These are phyloP conservation scores for Drosophila malerkotliana DNA, from an alignment of 1,140 invertebrate species.

Conservation along the genomic window DNA sequence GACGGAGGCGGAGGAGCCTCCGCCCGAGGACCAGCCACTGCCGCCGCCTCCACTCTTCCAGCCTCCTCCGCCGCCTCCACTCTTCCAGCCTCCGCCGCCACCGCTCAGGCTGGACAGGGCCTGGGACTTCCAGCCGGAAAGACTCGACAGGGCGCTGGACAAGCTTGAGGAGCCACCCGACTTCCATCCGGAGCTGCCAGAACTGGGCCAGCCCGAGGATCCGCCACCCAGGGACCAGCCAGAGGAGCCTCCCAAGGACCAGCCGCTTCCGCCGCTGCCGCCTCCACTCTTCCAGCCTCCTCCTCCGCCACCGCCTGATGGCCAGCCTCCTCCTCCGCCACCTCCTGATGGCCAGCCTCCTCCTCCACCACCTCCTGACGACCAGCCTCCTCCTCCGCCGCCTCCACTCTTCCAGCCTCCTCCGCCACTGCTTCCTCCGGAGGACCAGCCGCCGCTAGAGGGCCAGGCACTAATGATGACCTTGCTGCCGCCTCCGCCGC, in stretches of 20 bases:
- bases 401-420: slow-evolving; percentile 43
- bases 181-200: slow-evolving; percentile 26
- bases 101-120: slow-evolving; percentile 22
- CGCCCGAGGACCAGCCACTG: neutral
- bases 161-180: slow-evolving; percentile 17
- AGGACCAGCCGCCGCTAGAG: slow-evolving; percentile 7
- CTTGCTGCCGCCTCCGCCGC: slow-evolving; percentile 22
- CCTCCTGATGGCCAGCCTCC: slow-evolving; percentile 35
- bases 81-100: slow-evolving; percentile 7
- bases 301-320: slow-evolving; percentile 21
- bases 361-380: slow-evolving; percentile 29
- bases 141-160: neutral
- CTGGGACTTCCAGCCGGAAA: slow-evolving; percentile 21
- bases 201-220: slow-evolving; percentile 13
- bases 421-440: slow-evolving; percentile 18
- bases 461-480: slow-evolving; percentile 6
- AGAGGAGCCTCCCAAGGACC: neutral
- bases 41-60: neutral
- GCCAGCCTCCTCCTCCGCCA: slow-evolving; percentile 35
- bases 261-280: slow-evolving; percentile 17
- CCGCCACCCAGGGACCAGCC: slow-evolving; percentile 23
- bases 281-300: slow-evolving; percentile 36
- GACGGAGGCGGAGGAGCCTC: neutral
- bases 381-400: slow-evolving; percentile 37
- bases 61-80: slow-evolving; percentile 12